Percentiles rank a stretch among this genome's conserved stretches.
Conservation (phyloP, 2,888 invertebrate genomes). For the Trichopoda pennipes region DNA sequence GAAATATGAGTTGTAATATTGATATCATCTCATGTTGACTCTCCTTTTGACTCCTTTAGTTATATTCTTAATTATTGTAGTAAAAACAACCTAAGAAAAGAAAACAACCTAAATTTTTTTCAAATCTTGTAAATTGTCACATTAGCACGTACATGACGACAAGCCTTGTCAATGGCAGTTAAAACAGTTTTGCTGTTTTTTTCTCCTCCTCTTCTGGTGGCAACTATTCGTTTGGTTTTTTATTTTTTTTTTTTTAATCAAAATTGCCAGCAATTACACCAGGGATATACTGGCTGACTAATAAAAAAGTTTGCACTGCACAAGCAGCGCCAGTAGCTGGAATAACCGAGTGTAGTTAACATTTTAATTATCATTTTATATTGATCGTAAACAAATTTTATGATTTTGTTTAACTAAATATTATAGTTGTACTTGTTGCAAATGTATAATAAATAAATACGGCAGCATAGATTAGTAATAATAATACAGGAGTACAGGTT, state of each 20-base stretch:
- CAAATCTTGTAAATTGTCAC: conserved; percentile 62
- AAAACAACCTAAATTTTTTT: conserved; percentile 26
- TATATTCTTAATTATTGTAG: conserved; percentile 49
- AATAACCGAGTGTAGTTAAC: conserved; percentile 25
- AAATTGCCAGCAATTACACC: conserved; percentile 3
- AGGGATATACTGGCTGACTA: conserved; percentile 10
- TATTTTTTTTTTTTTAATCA: not conserved
- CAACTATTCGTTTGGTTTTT: not conserved
- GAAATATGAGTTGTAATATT: not conserved
- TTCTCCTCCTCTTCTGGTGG: not conserved
- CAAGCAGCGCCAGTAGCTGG: not conserved
- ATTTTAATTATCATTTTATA: conserved; percentile 58
- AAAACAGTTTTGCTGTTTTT: conserved; percentile 22
- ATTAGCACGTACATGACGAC: conserved; percentile 63
- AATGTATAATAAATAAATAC: not conserved
- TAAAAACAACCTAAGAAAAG: not conserved
- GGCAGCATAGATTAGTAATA: not conserved
- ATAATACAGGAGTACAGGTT: not conserved
- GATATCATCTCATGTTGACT: not conserved
- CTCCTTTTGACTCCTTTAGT: conserved; percentile 27
- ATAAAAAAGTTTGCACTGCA: not conserved
- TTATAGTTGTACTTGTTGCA: conserved; percentile 1
- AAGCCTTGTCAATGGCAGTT: conserved; percentile 47
- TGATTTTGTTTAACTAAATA: conserved; percentile 23
- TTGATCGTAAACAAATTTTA: conserved; percentile 47